Base-by-base conservation (phyloP, 2,797 vertebrate species). In the Novumbra hubbsi region DNA sequence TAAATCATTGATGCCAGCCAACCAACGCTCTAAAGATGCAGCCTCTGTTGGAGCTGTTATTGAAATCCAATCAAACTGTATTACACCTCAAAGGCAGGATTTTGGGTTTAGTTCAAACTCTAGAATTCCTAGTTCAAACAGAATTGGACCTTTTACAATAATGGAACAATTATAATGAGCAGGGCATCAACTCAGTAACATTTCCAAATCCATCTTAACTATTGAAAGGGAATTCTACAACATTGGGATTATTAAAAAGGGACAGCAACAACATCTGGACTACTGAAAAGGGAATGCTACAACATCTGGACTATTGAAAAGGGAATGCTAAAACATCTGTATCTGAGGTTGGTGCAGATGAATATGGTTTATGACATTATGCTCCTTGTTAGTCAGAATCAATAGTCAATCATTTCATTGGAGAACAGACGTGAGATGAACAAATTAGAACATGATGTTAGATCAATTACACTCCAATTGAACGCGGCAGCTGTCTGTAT, bases 401-500 rank as follows among this genome's bases (percentile, higher is more conserved):
- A 80, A 83, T 73, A 45, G 74, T 38, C 19, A 60, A 50, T 73
- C 62, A 83, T 87, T 73, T 74, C 71, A 76, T 73, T 76, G 57
- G 76, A 73, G 63, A 74, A 73, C 79, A 83, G 75, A 84, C 60
- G 71, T 83, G 6, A 11, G 75, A 30, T 45, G 17, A 66, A 67
- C n/a, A 32, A 85, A 52, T 19, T 41, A 30, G 70, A 79, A 78
- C 71, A 76, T 71, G 66, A 85, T 57, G 72, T 73, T 50, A 73
- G 34, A 84, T 84, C 71, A 79, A 81, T 84, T 78, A 76, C 52
- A 48, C 71, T 80, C 65, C 34, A 48, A 66, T 12, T 71, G 28
- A 86, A 82, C 27, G 67, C 75, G 76, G 79, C 85, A 88, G 87
- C 85, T 90, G 89, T 72, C 77, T 63, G 68, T 63, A 78, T 83